phyloP scores from a whole-genome alignment of 2,113 vertebrate species.

The Phalacrocorax aristotelis region DNA sequence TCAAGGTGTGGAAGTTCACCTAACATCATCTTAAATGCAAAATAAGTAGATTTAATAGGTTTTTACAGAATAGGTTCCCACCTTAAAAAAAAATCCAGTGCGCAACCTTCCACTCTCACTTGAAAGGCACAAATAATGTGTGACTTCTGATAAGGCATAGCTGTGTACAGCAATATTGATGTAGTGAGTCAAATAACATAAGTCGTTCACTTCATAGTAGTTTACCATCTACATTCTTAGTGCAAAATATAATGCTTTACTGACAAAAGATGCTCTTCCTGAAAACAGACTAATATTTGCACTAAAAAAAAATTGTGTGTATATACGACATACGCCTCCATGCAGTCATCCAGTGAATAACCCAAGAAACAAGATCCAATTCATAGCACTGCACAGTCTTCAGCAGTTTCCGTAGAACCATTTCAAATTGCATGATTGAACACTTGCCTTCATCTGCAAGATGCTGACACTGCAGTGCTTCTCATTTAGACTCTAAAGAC shows the following conservation, averaged over 20 bases:
- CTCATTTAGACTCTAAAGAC: neutral
- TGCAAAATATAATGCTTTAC: neutral
- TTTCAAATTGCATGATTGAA: neutral
- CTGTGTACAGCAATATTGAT: neutral
- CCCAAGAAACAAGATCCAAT: neutral
- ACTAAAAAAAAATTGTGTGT: neutral
- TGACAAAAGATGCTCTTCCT: neutral
- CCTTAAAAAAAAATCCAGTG: neutral
- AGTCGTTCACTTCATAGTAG: neutral
- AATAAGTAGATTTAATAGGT: neutral
- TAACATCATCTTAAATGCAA: neutral
- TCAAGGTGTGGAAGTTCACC: neutral
- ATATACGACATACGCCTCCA: neutral
- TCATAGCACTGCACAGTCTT: neutral
- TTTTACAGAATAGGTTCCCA: neutral
- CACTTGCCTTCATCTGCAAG: neutral
- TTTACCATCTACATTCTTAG: neutral
- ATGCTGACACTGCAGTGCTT: neutral
- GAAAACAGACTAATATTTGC: neutral
- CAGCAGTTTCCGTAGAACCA: neutral
- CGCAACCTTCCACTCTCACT: neutral
- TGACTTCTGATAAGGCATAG: neutral
- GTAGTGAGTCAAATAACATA: neutral
- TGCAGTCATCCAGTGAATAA: neutral
- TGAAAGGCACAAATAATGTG: neutral